phyloP scores from a whole-genome alignment of 2,113 vertebrate species.

The Hipposideros armiger region DNA sequence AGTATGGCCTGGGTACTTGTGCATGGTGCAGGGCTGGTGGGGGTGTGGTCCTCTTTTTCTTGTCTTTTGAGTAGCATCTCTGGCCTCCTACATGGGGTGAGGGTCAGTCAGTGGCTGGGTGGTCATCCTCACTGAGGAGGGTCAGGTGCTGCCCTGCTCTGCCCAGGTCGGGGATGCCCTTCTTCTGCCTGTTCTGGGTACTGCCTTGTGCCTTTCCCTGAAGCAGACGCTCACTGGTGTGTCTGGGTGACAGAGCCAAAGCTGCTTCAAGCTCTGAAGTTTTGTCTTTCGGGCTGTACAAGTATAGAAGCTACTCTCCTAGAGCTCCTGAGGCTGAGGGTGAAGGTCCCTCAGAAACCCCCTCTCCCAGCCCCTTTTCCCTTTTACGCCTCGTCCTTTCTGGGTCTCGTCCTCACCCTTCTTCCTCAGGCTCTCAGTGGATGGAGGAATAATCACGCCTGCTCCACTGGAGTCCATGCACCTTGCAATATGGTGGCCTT shows the following conservation, averaged over 20 bases:
- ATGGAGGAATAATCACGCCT: background rate
- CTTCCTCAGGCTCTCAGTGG: background rate
- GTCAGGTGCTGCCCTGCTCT: background rate
- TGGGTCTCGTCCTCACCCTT: background rate
- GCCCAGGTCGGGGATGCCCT: no score
- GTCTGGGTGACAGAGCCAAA: background rate
- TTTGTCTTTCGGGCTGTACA: background rate
- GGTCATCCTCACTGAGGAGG: no score
- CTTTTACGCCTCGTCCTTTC: background rate
- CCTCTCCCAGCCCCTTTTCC: background rate
- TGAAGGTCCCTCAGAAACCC: background rate
- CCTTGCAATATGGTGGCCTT: background rate
- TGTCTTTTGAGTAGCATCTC: background rate
- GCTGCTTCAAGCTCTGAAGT: background rate
- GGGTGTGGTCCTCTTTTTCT: background rate
- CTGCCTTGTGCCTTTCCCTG: background rate
- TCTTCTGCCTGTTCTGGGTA: background rate
- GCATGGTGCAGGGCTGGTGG: rapidly evolving
- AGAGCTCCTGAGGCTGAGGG: background rate
- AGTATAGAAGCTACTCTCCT: background rate
- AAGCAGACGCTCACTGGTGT: background rate
- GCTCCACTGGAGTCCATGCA: background rate
- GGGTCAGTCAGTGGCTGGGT: background rate
- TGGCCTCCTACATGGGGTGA: background rate
- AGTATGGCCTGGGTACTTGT: background rate